phyloP scores from a whole-genome alignment of 2,797 vertebrate species.

The Chaunax sp. region DNA sequence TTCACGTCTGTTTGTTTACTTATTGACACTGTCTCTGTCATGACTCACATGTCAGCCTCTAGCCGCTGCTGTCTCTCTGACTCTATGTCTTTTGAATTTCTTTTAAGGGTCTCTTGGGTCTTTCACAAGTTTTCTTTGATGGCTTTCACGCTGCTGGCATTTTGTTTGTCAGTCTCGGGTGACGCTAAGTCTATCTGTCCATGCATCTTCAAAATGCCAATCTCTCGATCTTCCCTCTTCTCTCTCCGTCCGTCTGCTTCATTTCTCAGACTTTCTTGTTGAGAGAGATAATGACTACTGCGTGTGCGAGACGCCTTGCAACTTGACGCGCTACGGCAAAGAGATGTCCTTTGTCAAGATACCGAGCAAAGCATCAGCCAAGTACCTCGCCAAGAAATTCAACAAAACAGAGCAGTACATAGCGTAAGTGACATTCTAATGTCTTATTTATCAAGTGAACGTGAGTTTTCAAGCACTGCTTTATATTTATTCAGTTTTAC shows the following conservation, averaged over 20 bases:
- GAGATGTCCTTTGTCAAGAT: conserved; percentile 98
- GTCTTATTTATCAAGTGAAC: neutral
- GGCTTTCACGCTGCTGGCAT: conserved; percentile 29
- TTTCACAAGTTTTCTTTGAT: conserved; percentile 32
- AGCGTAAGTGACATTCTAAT: conserved; percentile 79
- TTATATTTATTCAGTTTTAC: neutral
- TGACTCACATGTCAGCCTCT: conserved; percentile 22
- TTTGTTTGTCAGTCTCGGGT: conserved; percentile 44
- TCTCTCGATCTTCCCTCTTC: conserved; percentile 6
- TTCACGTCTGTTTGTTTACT: conserved; percentile 53
- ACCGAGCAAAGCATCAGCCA: conserved; percentile 96
- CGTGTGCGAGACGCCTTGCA: conserved; percentile 94
- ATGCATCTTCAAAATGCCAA: conserved; percentile 13
- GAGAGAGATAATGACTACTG: conserved; percentile 96
- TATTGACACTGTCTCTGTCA: conserved; percentile 44
- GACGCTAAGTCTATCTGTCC: conserved; percentile 31
- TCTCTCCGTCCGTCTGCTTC: neutral
- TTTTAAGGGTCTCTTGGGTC: conserved; percentile 37
- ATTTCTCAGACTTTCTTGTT: conserved; percentile 91
- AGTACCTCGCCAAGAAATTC: conserved; percentile 97
- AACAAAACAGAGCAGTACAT: conserved; percentile 98
- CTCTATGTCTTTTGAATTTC: conserved; percentile 24
- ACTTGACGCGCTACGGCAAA: conserved; percentile 93
- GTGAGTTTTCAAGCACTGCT: neutral
- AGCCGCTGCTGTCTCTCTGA: conserved; percentile 29